Percentiles rank a stretch among this genome's conserved stretches.
These are phyloP conservation scores for Babyrousa celebensis DNA, from an alignment of 2,797 vertebrate species.

Conservation along the genomic window DNA sequence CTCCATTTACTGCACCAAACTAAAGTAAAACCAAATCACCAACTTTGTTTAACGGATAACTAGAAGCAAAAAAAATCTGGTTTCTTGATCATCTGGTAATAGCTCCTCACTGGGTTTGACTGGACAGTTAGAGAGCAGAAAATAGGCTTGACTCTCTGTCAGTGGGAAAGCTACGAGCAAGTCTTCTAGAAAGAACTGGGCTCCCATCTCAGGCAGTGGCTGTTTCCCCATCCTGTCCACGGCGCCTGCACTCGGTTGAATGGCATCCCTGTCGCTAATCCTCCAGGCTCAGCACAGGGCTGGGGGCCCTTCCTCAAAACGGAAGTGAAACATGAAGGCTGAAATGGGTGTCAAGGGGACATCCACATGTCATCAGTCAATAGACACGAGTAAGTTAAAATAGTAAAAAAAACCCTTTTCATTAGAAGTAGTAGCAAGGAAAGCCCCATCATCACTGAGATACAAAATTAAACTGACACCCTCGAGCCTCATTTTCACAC, in stretches of 20 bases:
- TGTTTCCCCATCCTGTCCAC: not conserved
- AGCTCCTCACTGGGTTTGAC: not conserved
- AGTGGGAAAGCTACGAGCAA: not conserved
- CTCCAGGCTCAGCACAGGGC: not conserved
- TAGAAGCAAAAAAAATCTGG: not conserved
- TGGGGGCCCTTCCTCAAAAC: not conserved
- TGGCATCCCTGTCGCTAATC: rapidly evolving
- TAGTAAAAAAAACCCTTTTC: not conserved
- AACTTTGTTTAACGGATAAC: constrained; percentile 26
- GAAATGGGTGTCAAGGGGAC: rapidly evolving
- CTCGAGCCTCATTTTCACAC: not conserved
- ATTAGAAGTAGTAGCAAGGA: not conserved
- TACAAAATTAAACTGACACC: not conserved
- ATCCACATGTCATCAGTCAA: not conserved
- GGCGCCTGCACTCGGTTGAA: rapidly evolving
- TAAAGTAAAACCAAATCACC: constrained; percentile 40
- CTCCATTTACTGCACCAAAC: not conserved
- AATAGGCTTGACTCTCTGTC: not conserved
- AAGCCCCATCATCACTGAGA: not conserved
- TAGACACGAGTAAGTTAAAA: not conserved
- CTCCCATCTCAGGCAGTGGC: not conserved
- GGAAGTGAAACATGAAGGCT: not conserved
- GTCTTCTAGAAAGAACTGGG: not conserved
- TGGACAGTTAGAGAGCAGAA: not conserved
- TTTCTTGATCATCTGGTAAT: not conserved